Base-by-base conservation (phyloP, 1,140 invertebrate genomes). In the Acromyrmex charruanus region DNA sequence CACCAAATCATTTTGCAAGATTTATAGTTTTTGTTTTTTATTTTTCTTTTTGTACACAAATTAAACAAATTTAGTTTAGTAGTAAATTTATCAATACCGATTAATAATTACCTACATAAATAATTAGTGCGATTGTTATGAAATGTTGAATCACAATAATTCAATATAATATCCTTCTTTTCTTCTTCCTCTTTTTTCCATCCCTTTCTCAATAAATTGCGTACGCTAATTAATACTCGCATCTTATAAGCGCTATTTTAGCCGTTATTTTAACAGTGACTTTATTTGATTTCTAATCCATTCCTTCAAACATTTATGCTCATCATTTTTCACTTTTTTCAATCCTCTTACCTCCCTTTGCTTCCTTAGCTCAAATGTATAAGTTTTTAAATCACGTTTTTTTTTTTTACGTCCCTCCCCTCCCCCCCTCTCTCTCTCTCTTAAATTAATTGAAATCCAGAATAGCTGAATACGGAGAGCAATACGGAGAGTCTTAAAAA, bases 321-420 rank as follows among this genome's bases (percentile, higher is more conserved):
- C 6, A 35, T 35, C 55, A 49, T 25, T 14, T 28, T 44, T n/a
- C 72, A 53, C 65, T 75, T 75, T 77, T 58, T 87, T 77, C 81
- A 71, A 44, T 81, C 68, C 58, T 59, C 51, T 74, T 53, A 18
- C 65, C 51, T 66, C 25, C n/a, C 53, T 39, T 25, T 65, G 63
- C 18, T n/a, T 59, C 21, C n/a, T 69, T 81, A 81, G 31, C 10
- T 58, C 65, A 21, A 69, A 31, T 35, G 35, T 69, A 35, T 81
- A 81, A 69, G 21, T 14, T 63, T 81, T 81, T 81, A 28, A 31
- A 68, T 9, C 51, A 35, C 21, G 49, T 81, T 81, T 81, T 53
- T 87, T 88, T 68, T 61, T 80, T 87, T 89, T 90, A 85, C 14
- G 68, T 35, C 35, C 6, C 35, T 35, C 31, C 31, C 35, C 0